Conservation (phyloP, 2,888 invertebrate species). For the Plebejus melissa region DNA sequence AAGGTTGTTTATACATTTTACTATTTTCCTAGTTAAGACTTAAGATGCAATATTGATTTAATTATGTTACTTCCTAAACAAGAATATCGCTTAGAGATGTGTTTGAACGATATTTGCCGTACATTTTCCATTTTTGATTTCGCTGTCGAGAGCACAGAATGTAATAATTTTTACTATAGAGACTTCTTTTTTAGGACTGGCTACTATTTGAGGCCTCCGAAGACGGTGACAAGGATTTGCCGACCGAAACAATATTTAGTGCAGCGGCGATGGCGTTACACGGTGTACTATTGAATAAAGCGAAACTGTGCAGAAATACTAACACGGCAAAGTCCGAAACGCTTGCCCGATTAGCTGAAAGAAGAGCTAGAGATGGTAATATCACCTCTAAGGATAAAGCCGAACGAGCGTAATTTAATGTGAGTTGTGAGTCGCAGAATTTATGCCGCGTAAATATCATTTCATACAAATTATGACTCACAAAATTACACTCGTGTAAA, state of each 20-base stretch:
- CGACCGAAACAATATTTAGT: conserved; percentile 60
- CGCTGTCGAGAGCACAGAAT: no score
- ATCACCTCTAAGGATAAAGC: not conserved
- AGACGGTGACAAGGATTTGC: conserved; percentile 40
- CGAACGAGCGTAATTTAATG: no score
- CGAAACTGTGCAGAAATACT: conserved; percentile 49
- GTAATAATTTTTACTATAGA: no score
- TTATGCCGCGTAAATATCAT: no score
- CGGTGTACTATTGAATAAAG: conserved; percentile 59
- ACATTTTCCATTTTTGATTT: no score
- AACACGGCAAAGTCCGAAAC: conserved; percentile 67
- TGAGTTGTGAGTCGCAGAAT: no score
- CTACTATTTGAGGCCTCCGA: conserved; percentile 54
- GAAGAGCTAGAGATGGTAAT: conserved; percentile 73
- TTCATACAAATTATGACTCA: no score
- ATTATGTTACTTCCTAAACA: no score
- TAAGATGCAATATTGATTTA: no score
- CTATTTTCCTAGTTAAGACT: not conserved
- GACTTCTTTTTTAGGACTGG: conserved; percentile 47
- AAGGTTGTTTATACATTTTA: conserved; percentile 48
- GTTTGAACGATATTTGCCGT: no score
- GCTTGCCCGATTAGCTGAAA: conserved; percentile 69
- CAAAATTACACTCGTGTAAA: no score
- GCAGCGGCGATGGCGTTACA: conserved; percentile 67
- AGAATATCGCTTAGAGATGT: no score